Evolutionary conservation across 2,113 vertebrate genomes (phyloP), one percentile per base, ranked within the genome.

Genomic region (Rutilus rutilus): DNA sequence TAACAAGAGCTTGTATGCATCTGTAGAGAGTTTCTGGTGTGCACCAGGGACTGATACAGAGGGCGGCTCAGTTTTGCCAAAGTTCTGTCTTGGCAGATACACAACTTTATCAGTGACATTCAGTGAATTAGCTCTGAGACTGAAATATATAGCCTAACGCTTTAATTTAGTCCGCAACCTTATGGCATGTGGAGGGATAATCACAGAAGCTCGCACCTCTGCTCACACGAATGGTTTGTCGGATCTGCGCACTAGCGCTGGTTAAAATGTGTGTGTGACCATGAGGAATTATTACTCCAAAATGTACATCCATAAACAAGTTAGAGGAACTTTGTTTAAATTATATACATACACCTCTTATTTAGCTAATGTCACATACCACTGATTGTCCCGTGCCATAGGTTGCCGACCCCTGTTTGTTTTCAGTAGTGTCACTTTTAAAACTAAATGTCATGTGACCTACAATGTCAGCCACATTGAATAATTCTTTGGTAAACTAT

Each of bases 11-110:
- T 87, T 86, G 73, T 60, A 52, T 65, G 50, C 86, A 89, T 93
- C 90, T 90, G 83, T 86, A 85, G 39, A 90, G 87, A 89, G 88
- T 27, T 86, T 83, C 88, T 91, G 87, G 88, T 85, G 88, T 89
- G 88, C 89, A 89, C 85, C 81, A 77, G 82, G 89, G 88, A 89
- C 88, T 82, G 86, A 89, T 87, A 89, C 71, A 73, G 79, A 82
- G 75, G 57, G 81, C 75, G 85, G 88, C 86, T 85, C 85, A 78
- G 77, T 85, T 90, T 85, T 90, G 85, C 73, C 75, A 81, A 80
- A 82, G 75, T 88, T 88, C 86, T 80, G 79, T 85, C 83, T 80
- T 88, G 59, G 45, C 80, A 88, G 90, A 91, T 90, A 81, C 2
- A 42, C 5, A 50, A 83, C 59, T 39, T 27, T n/a, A 57, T 84